Evolutionary conservation across 2,113 vertebrate species (phyloP), one percentile per base, ranked within the genome.

Genomic region (Hiodon tergisus): DNA sequence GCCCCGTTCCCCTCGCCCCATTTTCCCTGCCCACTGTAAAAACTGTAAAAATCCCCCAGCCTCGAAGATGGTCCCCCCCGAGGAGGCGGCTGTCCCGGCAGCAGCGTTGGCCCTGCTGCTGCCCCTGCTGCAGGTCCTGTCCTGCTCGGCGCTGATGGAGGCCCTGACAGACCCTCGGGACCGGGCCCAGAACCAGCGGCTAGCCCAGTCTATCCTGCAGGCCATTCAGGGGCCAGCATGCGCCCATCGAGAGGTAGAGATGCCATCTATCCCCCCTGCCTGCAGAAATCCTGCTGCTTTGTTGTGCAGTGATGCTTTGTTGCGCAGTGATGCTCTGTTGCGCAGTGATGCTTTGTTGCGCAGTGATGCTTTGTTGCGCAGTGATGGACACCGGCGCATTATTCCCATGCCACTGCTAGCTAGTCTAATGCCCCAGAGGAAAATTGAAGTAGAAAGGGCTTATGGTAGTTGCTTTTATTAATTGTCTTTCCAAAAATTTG

Each of bases 61-160:
- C 0, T 81, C 91, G 78, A 92, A 87, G 84, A 74, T 98, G 54
- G 79, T 92, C 53, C 90, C 89, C 1, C 82, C 89, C 48, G 87
- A 74, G 63, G 48, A 73, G 0, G 82, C 79, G 16, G 84, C 65
- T 7, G 73, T 85, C 0, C 89, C 91, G 3, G 84, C 84, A 76
- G 84, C 87, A 13, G 88, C 91, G 46, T 84, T 84, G 0, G 73
- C 91, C 73, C 83, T 99, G 74, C 83, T 95, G 73, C 92, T 96
- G 80, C 96, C 97, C 0, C 77, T 96, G 16, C 90, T 98, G 48
- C 95, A 98, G 86, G 92, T 99, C 2, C 79, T 95, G 2, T 93
- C 94, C 79, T 94, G 91, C 58, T 69, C 89, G 0, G 13, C 86
- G 6, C 81, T 94, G 74, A 92, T 92, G 47, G 93, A 95, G 71